phyloP scores from a whole-genome alignment of 2,797 vertebrate species.

The Notolabrus celidotus region DNA sequence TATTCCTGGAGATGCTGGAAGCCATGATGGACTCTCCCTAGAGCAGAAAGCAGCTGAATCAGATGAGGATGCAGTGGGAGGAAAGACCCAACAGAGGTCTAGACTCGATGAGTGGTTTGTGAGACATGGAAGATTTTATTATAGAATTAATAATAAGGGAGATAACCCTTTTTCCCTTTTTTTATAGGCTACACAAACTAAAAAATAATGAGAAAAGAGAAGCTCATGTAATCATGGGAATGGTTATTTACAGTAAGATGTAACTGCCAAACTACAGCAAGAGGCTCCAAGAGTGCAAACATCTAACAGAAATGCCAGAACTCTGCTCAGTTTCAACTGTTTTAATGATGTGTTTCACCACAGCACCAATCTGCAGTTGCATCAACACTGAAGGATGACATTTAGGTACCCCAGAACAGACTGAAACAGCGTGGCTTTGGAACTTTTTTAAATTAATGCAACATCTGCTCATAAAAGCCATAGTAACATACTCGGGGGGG shows the following conservation, averaged over 20 bases:
- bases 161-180: conserved; percentile 45
- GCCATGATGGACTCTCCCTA: conserved; percentile 96
- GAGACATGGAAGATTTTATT: conserved; percentile 66
- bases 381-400: conserved; percentile 63
- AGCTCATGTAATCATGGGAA: conserved; percentile 40
- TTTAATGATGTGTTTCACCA: conserved; percentile 55
- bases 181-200: conserved; percentile 42
- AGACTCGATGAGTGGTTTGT: conserved; percentile 55
- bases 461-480: conserved; percentile 78
- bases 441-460: conserved; percentile 65
- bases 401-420: conserved; percentile 50
- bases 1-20: conserved; percentile 96
- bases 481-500: conserved; percentile 60
- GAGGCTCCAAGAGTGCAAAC: conserved; percentile 47
- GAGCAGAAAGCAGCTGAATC: conserved; percentile 34
- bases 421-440: conserved; percentile 66
- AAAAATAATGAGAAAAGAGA: conserved; percentile 52
- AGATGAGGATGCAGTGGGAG: conserved; percentile 36
- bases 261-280: conserved; percentile 64
- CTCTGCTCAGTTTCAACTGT: conserved; percentile 34
- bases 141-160: conserved; percentile 53
- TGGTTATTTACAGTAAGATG: conserved; percentile 48
- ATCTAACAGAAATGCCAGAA: conserved; percentile 54
- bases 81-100: conserved; percentile 53
- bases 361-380: conserved; percentile 55